These are phyloP conservation scores for Ophioderma brevispina DNA, from an alignment of 35 echinoderm and acorn worm genomes.

Conservation along the genomic window DNA sequence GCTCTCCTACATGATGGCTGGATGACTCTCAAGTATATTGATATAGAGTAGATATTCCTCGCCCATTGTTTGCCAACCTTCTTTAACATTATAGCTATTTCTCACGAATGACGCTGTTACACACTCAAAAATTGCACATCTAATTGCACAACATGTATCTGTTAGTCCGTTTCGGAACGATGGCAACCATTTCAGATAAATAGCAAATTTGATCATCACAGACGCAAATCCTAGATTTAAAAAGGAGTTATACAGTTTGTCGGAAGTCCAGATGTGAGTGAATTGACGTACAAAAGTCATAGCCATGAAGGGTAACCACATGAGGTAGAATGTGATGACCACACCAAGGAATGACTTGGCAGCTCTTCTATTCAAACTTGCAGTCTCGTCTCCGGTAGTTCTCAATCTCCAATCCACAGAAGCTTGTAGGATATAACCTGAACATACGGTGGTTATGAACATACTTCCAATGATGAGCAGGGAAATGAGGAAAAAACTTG, in stretches of 20 bases:
- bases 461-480: not conserved
- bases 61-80: no score
- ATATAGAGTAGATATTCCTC: no score
- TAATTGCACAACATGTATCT: not conserved
- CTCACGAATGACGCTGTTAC: no score
- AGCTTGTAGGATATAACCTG: not conserved
- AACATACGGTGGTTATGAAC: not conserved
- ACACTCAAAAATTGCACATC: no score
- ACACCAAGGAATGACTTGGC: not conserved
- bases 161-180: not conserved
- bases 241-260: not conserved
- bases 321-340: not conserved
- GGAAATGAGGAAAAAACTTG: not conserved
- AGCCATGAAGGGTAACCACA: not conserved
- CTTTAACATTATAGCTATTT: no score
- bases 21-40: no score
- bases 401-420: no score
- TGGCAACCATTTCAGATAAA: not conserved
- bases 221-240: not conserved
- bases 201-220: not conserved
- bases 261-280: not conserved
- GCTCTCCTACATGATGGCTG: no score
- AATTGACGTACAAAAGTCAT: not conserved
- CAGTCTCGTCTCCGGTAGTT: no score
- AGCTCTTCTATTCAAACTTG: not conserved